A percentile compares a stretch with the other conserved stretches of the same genome.
Evolutionary conservation across 2,888 invertebrate species (phyloP).

Genomic region (Cosmia trapezina): DNA sequence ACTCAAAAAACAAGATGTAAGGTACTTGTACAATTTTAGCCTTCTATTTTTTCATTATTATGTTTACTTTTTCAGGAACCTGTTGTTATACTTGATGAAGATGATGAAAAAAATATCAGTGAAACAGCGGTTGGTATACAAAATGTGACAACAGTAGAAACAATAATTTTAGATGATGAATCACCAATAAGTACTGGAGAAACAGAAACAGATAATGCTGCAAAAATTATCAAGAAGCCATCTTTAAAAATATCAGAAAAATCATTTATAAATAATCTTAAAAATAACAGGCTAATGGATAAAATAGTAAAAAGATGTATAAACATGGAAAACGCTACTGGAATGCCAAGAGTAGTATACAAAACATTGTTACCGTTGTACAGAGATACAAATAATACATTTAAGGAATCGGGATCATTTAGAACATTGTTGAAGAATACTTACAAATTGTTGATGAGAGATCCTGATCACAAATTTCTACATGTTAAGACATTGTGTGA

Average conservation of each 20-base stretch:
- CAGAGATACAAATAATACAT: conserved; percentile 63
- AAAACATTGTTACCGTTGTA: conserved; percentile 73
- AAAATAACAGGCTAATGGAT: conserved; percentile 69
- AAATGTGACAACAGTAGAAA: conserved; percentile 5
- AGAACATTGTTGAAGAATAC: conserved; percentile 66
- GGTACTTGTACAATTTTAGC: background rate
- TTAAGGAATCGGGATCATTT: conserved; percentile 70
- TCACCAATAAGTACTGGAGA: background rate
- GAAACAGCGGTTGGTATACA: background rate
- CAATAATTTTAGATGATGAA: conserved; percentile 55
- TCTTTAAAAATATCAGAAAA: conserved; percentile 27
- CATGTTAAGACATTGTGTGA: conserved; percentile 77
- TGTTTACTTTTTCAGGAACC: conserved; percentile 32
- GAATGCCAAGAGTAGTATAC: conserved; percentile 75
- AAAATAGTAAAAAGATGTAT: conserved; percentile 75
- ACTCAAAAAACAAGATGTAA: background rate
- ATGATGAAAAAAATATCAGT: conserved; percentile 7
- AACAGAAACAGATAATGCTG: background rate
- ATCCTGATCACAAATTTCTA: conserved; percentile 75
- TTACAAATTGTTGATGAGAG: conserved; percentile 61
- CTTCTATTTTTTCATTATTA: background rate
- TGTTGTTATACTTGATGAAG: conserved; percentile 44
- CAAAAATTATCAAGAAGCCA: background rate
- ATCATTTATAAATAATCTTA: conserved; percentile 44
- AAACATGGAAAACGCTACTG: conserved; percentile 68